These are phyloP conservation scores for Caranx melampygus DNA, from an alignment of 2,113 vertebrate species.

Conservation along the genomic window DNA sequence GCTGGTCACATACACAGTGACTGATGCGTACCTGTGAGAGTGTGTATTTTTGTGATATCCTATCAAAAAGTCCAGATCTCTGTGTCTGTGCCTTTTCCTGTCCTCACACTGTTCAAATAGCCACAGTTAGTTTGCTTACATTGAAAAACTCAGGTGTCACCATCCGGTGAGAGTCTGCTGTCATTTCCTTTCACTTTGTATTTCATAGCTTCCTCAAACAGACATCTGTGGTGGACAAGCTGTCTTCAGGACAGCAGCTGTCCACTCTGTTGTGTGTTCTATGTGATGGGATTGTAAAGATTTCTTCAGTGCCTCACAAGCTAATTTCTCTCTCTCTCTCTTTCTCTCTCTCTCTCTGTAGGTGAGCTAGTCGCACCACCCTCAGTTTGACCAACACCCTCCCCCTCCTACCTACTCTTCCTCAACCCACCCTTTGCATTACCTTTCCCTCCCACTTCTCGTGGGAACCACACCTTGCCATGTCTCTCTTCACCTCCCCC, in stretches of 20 bases:
- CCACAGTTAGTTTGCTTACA: too few relatives aligned
- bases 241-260: neutral
- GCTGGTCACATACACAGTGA: too few relatives aligned
- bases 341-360: slow-evolving; percentile 7
- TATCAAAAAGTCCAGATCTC: too few relatives aligned
- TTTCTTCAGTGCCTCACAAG: neutral
- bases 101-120: too few relatives aligned
- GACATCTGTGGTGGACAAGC: neutral
- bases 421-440: slow-evolving; percentile 35
- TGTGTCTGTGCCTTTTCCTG: too few relatives aligned
- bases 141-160: too few relatives aligned
- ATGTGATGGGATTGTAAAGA: neutral
- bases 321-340: neutral
- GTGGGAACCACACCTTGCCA: slow-evolving; percentile 44
- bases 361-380: slow-evolving; percentile 57
- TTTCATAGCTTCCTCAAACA: neutral
- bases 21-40: too few relatives aligned
- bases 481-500: slow-evolving; percentile 65
- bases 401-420: slow-evolving; percentile 38
- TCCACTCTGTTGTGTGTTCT: neutral
- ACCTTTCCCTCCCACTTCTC: neutral
- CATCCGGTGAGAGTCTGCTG: too few relatives aligned
- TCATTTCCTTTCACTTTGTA: too few relatives aligned
- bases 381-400: slow-evolving; percentile 30
- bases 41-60: too few relatives aligned